Evolutionary conservation across 2,797 vertebrate species (phyloP), one percentile per base, ranked within the genome.

Genomic region (Sebastes miniatus): DNA sequence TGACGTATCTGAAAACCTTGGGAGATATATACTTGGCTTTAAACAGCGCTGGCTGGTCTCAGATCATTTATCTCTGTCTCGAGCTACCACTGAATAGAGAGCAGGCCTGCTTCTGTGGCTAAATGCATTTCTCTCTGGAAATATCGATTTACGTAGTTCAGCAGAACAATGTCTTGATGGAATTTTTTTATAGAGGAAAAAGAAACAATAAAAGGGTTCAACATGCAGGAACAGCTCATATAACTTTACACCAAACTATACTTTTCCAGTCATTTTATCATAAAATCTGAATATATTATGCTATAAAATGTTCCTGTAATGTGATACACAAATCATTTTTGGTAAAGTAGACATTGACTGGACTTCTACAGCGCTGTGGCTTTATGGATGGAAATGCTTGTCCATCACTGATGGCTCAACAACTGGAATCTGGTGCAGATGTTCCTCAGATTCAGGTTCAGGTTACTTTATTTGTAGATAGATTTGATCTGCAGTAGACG

Each of bases 41-140:
- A 87, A 90, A 91, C 75, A 27, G 68, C 34, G 78, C 83, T 81
- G 86, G 83, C 83, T 83, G 87, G 69, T 87, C 76, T 80, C 84
- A 66, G 83, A 81, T 90, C 31, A 93, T 96, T 93, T 90, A 89
- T 95, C 90, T 91, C 83, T 85, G 91, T 93, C 91, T 76, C 34
- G 69, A 81, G 81, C 76, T 63, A 16, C 76, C 72, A 56, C 81
- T 83, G 87, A 90, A 92, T 80, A 76, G 81, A 77, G 85, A 83
- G 82, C 89, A 87, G 90, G 83, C 77, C 83, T 72, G 87, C 91
- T 91, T 89, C 91, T 85, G 90, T 76, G 85, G 87, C 78, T 76
- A 67, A 87, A 83, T 70, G 79, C 69, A 68, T 86, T 81, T 80
- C 87, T 93, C 88, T 81, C 81, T 75, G 81, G 87, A 87, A 87